Base-by-base conservation (phyloP, 1,140 invertebrate species). In the Ips nitidus region DNA sequence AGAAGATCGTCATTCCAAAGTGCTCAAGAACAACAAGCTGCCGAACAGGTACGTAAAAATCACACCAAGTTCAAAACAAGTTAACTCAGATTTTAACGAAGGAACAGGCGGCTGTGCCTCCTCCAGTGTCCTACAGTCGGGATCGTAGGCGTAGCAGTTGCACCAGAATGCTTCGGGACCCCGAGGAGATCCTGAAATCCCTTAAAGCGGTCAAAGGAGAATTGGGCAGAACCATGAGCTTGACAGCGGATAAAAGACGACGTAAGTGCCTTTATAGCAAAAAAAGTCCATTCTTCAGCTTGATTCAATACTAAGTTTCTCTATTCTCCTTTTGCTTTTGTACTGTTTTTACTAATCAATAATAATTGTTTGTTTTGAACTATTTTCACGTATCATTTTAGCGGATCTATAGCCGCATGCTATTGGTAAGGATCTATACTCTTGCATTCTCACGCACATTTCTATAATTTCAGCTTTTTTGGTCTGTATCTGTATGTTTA, bases 181-280 rank as follows among this genome's bases (percentile, higher is more conserved):
- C 90, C 1, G 91, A 93, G 75, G 91, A 93, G 80, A 91, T 93
- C 71, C 77, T 93, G 62, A 89, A 89, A 74, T 89, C 86, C 52
- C 80, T 93, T 70, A 92, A 92, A 76, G 89, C 89, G 57, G 89
- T 90, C 52, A 91, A 91, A 76, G 90, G 90, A 63, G 91, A 93
- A 78, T 83, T 92, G 4, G 89, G 88, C 58, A 85, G 91, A 52
- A 92, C 91, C 45, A 90, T 92, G 85, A 92, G 90, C 75, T 84
- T 92, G 63, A 87, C 86, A 75, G 84, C 88, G 75, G 79, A 81
- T 43, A 84, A 84, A 63, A 78, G 83, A 81, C 84, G 87, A 83
- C 85, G 89, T 91, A 82, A 89, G 88, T 88, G 78, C 72, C 52
- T 36, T 58, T 5, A 47, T 47, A n/a, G 4, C n/a, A 47, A 5